Conservation (phyloP, 1,140 invertebrate species). For the Lordiphosa stackelbergi region DNA sequence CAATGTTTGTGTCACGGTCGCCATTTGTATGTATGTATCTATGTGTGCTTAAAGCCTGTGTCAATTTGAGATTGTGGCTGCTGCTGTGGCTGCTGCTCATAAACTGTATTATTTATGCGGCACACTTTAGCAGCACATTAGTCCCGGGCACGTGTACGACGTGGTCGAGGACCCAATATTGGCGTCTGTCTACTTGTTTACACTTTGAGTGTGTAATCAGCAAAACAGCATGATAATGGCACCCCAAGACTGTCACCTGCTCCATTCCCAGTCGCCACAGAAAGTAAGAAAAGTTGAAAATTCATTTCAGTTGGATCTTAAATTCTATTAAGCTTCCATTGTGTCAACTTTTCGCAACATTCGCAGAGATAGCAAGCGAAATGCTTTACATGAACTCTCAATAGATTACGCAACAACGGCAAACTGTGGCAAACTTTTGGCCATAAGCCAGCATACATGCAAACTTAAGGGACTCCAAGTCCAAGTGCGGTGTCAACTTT, state of each 20-base stretch:
- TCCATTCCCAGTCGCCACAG: background rate
- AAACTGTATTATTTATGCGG: slow-evolving; percentile 61
- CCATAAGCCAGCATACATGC: slow-evolving; percentile 33
- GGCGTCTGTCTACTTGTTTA: slow-evolving; percentile 23
- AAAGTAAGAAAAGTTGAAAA: slow-evolving; percentile 6
- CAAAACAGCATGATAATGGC: slow-evolving; percentile 46
- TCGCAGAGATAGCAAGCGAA: slow-evolving; percentile 30
- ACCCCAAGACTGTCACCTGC: slow-evolving; percentile 21
- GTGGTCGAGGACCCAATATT: slow-evolving; percentile 40
- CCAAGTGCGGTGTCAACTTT: slow-evolving; percentile 62
- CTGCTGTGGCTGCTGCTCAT: slow-evolving; percentile 14
- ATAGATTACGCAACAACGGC: slow-evolving; percentile 46
- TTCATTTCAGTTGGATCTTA: slow-evolving; percentile 11
- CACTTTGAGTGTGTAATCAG: slow-evolving; percentile 44
- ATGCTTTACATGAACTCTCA: slow-evolving; percentile 57
- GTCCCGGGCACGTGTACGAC: slow-evolving; percentile 44
- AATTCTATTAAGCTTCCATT: slow-evolving; percentile 31
- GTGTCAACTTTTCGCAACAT: slow-evolving; percentile 24
- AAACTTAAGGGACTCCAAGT: slow-evolving; percentile 32
- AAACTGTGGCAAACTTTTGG: slow-evolving; percentile 46
- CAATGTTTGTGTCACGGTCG: background rate
- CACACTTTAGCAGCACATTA: slow-evolving; percentile 46
- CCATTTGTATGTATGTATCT: background rate
- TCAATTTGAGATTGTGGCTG: slow-evolving; percentile 31
- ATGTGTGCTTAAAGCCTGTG: slow-evolving; percentile 11